A percentile compares a stretch with the other conserved stretches of the same genome.
These are phyloP conservation scores for Drosophila ezoana DNA, from an alignment of 2,888 invertebrate species.

Conservation along the genomic window DNA sequence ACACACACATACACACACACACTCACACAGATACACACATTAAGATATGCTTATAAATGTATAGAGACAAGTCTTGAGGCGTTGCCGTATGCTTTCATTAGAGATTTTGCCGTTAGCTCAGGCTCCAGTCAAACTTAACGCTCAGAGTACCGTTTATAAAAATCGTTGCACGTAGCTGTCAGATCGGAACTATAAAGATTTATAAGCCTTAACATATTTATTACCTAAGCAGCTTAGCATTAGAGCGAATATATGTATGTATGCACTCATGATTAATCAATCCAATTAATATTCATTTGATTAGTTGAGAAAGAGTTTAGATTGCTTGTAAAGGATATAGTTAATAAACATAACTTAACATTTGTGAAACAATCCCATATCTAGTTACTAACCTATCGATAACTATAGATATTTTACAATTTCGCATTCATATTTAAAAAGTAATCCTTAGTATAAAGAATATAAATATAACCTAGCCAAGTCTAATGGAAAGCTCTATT, in stretches of 20 bases:
- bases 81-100: constrained; percentile 35
- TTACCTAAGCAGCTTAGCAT: constrained; percentile 6
- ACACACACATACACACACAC: constrained; percentile 6
- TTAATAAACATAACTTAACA: no score
- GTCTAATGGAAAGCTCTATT: no score
- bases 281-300: background rate
- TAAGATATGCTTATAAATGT: background rate
- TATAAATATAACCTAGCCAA: no score
- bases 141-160: constrained; percentile 20
- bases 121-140: constrained; percentile 1
- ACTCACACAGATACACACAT: constrained; percentile 4
- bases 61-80: constrained; percentile 10
- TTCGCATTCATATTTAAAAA: no score
- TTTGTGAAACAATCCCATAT: no score
- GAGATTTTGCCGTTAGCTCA: constrained; percentile 24
- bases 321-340: no score
- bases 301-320: background rate
- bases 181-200: background rate
- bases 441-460: no score
- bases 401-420: no score
- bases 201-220: background rate
- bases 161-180: background rate
- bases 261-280: constrained; percentile 1
- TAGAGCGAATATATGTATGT: no score
- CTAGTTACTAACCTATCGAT: no score